Evolutionary conservation across 1,140 invertebrate genomes (phyloP).

Genomic region (Paramacrobiotus metropolitanus): DNA sequence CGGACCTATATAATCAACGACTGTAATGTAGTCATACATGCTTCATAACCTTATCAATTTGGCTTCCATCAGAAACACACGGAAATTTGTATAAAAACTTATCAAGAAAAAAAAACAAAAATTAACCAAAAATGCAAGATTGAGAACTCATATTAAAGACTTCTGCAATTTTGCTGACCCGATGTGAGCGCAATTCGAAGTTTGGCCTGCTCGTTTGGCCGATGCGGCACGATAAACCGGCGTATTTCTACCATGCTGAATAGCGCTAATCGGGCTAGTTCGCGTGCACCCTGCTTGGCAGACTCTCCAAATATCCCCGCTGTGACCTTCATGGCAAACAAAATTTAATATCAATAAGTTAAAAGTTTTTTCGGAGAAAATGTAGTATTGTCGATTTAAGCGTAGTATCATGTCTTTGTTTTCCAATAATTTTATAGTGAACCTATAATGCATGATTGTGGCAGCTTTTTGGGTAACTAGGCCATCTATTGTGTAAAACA

Average conservation of each 20-base stretch:
- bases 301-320: background rate
- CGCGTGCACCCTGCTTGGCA: conserved; percentile 19
- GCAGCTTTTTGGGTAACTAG: too few relatives aligned
- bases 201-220: conserved; percentile 60
- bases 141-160: too few relatives aligned
- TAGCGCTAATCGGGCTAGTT: conserved; percentile 56
- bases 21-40: background rate
- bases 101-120: background rate
- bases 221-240: conserved; percentile 68
- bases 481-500: too few relatives aligned
- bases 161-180: conserved; percentile 30
- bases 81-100: background rate
- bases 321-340: background rate
- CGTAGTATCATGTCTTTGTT: background rate
- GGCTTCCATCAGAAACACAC: background rate
- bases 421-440: too few relatives aligned
- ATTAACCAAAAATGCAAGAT: too few relatives aligned
- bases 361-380: too few relatives aligned
- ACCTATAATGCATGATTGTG: too few relatives aligned
- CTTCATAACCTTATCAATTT: background rate
- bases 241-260: conserved; percentile 57
- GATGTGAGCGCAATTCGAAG: conserved; percentile 85
- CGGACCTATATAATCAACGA: background rate
- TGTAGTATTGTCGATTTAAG: too few relatives aligned
- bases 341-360: too few relatives aligned